Evolutionary conservation across 1,140 invertebrate species (phyloP).

Genomic region (Brachionus koreanus): DNA sequence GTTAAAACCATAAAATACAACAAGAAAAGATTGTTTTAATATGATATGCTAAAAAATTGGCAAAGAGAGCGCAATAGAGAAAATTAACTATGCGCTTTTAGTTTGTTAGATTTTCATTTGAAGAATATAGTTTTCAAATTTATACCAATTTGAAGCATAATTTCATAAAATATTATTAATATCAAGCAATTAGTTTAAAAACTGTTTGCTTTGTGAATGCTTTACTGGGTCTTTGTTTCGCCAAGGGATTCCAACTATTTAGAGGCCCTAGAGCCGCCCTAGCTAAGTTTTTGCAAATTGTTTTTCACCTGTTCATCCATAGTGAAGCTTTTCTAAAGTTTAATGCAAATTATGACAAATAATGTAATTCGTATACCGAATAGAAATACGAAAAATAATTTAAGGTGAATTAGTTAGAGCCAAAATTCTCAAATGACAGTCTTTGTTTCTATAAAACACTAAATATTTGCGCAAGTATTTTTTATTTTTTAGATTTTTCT

Average conservation of each 20-base stretch:
- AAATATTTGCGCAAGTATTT: constrained; percentile 1
- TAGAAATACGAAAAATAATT: not conserved
- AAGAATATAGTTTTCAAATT: not conserved
- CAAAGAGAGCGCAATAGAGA: constrained; percentile 4
- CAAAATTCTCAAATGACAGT: not conserved
- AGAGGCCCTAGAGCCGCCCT: not conserved
- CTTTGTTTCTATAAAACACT: not conserved
- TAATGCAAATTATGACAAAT: not conserved
- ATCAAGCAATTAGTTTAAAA: not conserved
- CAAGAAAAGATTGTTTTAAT: not conserved
- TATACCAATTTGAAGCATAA: not conserved
- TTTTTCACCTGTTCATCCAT: not conserved
- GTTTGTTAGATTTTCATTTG: not conserved
- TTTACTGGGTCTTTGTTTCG: not conserved
- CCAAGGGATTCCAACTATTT: not conserved
- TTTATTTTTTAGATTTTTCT: not conserved
- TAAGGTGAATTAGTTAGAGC: not conserved
- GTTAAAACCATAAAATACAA: not conserved
- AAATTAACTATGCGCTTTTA: constrained; percentile 3
- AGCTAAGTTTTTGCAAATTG: not conserved
- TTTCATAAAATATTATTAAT: not conserved
- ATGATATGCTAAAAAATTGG: not conserved
- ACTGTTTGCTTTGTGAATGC: not conserved
- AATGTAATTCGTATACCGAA: not conserved
- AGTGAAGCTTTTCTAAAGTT: too few relatives aligned